Conservation (phyloP, 2,113 vertebrate species). For the Nannospalax galili region DNA sequence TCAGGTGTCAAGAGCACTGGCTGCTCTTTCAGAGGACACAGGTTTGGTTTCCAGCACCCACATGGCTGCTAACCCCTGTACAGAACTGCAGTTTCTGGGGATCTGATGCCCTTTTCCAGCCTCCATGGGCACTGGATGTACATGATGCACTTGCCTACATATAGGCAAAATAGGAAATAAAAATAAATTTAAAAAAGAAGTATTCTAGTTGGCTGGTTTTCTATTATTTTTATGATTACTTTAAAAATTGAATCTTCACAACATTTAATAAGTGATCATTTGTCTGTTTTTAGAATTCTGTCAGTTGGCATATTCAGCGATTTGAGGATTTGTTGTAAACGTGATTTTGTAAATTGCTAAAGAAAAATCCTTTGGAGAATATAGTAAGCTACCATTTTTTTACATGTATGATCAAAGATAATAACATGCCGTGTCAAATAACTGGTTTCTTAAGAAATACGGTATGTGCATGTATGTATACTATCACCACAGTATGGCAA, state of each 20-base stretch:
- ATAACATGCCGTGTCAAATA: slow-evolving; percentile 6
- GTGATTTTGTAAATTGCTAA: slow-evolving; percentile 26
- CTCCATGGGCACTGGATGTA: too few relatives aligned
- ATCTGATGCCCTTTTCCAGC: too few relatives aligned
- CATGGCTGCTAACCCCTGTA: too few relatives aligned
- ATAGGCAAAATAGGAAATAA: neutral
- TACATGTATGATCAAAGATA: neutral
- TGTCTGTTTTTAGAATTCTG: neutral
- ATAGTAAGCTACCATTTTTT: neutral
- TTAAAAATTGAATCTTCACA: slow-evolving; percentile 14
- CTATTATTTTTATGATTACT: slow-evolving; percentile 29
- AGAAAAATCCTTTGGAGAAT: slow-evolving; percentile 9
- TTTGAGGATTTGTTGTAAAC: slow-evolving; percentile 14
- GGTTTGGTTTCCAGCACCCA: too few relatives aligned
- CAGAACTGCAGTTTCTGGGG: too few relatives aligned
- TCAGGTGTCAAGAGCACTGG: too few relatives aligned
- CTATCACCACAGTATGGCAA: neutral
- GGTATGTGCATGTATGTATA: neutral
- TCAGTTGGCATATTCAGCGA: neutral
- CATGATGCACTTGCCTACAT: too few relatives aligned
- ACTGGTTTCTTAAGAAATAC: neutral
- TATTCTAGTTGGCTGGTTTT: neutral
- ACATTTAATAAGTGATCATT: slow-evolving; percentile 20
- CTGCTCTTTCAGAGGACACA: too few relatives aligned
- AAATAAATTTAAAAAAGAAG: neutral